Conservation (phyloP, 2,888 invertebrate species). For the Macropis europaea region DNA sequence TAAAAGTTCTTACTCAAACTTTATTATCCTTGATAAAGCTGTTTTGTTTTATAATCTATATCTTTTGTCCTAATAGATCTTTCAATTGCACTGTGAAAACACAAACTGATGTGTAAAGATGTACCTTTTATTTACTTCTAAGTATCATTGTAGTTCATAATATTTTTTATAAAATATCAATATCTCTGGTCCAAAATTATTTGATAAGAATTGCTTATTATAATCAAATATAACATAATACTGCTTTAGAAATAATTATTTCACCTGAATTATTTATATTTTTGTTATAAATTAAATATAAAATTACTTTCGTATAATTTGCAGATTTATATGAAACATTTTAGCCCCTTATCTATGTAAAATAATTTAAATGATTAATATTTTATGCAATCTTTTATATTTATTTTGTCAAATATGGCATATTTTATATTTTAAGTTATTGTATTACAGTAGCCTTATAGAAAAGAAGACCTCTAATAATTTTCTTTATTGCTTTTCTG, state of each 20-base stretch:
- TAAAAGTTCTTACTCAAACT: conserved; percentile 35
- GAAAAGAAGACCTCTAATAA: conserved; percentile 46
- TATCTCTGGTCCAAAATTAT: conserved; percentile 41
- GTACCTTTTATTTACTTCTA: conserved; percentile 28
- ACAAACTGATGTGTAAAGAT: conserved; percentile 28
- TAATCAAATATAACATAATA: conserved; percentile 43
- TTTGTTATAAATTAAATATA: conserved; percentile 33
- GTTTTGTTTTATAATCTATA: conserved; percentile 37
- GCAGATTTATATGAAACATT: conserved; percentile 31
- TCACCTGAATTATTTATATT: conserved; percentile 15
- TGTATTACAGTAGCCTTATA: conserved; percentile 29
- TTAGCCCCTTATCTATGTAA: conserved; percentile 37
- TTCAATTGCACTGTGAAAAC: conserved; percentile 48
- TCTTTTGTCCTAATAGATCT: conserved; percentile 23
- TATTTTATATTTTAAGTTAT: conserved; percentile 38
- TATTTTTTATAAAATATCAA: conserved; percentile 17
- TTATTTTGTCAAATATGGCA: conserved; percentile 37
- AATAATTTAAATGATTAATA: conserved; percentile 35
- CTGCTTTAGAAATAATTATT: conserved; percentile 42
- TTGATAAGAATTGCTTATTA: conserved; percentile 24
- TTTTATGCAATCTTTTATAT: conserved; percentile 34
- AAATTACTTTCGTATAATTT: conserved; percentile 20
- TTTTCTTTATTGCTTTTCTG: conserved; percentile 51
- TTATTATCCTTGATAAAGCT: conserved; percentile 28
- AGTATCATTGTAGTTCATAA: conserved; percentile 17